Evolutionary conservation across 2,888 invertebrate genomes (phyloP).

Genomic region (Latrodectus hesperus): DNA sequence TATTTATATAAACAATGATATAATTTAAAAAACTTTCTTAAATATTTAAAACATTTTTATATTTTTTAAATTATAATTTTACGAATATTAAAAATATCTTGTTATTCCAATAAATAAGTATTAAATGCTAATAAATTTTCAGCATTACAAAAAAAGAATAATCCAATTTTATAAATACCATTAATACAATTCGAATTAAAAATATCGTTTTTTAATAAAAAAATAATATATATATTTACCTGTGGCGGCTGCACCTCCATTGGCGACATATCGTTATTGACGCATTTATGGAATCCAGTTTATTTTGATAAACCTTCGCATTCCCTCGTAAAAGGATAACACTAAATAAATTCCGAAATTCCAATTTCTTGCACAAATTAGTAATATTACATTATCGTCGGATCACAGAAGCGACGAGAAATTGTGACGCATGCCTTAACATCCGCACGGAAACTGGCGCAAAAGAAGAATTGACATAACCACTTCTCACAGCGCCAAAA

Average conservation of each 20-base stretch:
- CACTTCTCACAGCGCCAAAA: conserved; percentile 62
- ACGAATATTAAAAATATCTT: no score
- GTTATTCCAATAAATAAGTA: no score
- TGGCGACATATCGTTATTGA: conserved; percentile 40
- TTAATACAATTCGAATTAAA: conserved; percentile 1
- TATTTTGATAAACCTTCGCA: conserved; percentile 32
- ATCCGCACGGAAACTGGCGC: conserved; percentile 45
- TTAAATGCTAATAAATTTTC: no score
- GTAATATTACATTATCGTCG: conserved; percentile 18
- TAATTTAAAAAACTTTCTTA: no score
- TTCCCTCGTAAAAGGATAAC: conserved; percentile 13
- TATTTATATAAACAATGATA: no score
- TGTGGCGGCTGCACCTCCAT: conserved; percentile 57
- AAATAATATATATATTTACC: conserved; percentile 41
- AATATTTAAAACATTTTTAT: no score
- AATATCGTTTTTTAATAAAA: neutral
- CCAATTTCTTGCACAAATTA: conserved; percentile 10
- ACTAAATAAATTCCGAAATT: neutral
- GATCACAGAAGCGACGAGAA: conserved; percentile 1
- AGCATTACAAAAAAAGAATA: conserved; percentile 18
- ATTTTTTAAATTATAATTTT: no score
- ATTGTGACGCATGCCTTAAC: conserved; percentile 41
- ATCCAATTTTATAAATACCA: conserved; percentile 21
- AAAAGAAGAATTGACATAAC: conserved; percentile 58
- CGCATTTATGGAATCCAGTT: conserved; percentile 56